Percentiles rank a stretch among this genome's conserved stretches.
Evolutionary conservation across 1,140 invertebrate genomes (phyloP).

Genomic region (Drosophila kanapiae): DNA sequence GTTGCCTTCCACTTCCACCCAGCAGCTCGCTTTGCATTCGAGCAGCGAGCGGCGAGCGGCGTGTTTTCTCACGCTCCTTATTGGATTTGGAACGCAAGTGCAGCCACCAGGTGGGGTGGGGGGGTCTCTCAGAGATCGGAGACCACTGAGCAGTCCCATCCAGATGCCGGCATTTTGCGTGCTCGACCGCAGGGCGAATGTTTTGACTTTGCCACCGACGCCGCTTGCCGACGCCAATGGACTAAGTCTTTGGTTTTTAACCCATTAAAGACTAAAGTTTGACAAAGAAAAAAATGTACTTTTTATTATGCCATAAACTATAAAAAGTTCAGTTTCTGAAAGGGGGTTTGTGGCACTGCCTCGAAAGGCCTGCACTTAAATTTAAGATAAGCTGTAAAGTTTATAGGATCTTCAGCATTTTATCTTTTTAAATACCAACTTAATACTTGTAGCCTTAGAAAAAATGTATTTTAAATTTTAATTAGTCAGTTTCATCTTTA

Average conservation of each 20-base stretch:
- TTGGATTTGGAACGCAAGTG: constrained; percentile 77
- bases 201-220: constrained; percentile 78
- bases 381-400: background rate
- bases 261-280: constrained; percentile 14
- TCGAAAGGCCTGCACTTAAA: background rate
- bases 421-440: background rate
- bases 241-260: constrained; percentile 38
- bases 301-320: background rate
- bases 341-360: too few species aligned
- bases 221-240: constrained; percentile 54
- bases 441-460: background rate
- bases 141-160: constrained; percentile 43
- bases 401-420: background rate
- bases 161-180: constrained; percentile 63
- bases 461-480: background rate
- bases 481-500: too few species aligned
- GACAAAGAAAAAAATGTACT: background rate
- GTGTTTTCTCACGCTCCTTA: constrained; percentile 82
- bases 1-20: constrained; percentile 44
- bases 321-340: background rate
- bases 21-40: constrained; percentile 74
- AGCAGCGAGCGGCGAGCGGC: constrained; percentile 30
- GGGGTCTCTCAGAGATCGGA: constrained; percentile 9
- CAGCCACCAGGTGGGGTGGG: constrained; percentile 19
- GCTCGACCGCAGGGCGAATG: constrained; percentile 74